These are phyloP conservation scores for Procavia capensis DNA, from an alignment of 2,113 vertebrate genomes.

Conservation along the genomic window DNA sequence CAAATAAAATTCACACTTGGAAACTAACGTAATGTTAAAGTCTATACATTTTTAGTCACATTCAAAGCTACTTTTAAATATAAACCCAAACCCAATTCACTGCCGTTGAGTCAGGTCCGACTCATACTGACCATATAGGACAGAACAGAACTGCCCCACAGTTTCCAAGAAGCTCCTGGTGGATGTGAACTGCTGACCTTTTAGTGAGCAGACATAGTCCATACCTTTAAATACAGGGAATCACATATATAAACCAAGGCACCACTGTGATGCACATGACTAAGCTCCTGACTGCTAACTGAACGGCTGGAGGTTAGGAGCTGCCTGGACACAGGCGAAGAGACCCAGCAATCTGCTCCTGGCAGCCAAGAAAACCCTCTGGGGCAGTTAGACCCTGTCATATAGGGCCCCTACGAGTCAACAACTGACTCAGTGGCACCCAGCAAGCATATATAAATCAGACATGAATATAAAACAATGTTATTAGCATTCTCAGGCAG, in stretches of 20 bases:
- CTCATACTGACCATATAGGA: too few species aligned
- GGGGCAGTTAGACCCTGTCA: too few species aligned
- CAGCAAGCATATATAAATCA: not conserved
- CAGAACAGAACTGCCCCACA: too few species aligned
- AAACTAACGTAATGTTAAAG: not conserved
- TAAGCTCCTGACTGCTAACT: not conserved
- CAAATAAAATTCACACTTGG: conserved; percentile 34
- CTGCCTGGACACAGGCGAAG: not conserved
- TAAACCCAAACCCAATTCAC: too few species aligned
- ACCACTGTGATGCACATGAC: not conserved
- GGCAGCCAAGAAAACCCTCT: too few species aligned
- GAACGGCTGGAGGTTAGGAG: not conserved
- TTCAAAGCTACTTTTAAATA: not conserved
- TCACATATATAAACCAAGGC: not conserved
- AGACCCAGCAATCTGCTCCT: too few species aligned
- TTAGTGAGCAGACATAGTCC: too few species aligned
- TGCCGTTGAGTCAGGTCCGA: too few species aligned
- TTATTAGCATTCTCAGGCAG: conserved; percentile 28
- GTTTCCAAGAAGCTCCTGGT: too few species aligned
- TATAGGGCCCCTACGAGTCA: too few species aligned
- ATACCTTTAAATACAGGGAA: not conserved
- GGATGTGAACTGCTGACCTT: too few species aligned
- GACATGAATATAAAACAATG: conserved; percentile 29
- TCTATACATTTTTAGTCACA: not conserved
- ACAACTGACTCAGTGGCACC: too few species aligned